phyloP scores from a whole-genome alignment of 2,888 invertebrate genomes.

The Caenorhabditis sp. region DNA sequence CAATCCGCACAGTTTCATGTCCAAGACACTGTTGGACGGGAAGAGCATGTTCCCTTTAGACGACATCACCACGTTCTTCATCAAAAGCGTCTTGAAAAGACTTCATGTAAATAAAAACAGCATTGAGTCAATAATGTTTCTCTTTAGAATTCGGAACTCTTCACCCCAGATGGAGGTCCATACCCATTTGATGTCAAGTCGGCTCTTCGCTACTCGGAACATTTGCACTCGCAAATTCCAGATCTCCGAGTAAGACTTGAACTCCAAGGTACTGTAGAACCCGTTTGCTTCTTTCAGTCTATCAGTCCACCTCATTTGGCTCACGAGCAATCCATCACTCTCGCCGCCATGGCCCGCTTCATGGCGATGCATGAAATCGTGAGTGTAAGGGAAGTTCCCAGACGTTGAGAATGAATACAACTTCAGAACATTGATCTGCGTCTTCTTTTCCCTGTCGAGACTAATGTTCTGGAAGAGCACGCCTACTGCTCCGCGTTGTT shows the following conservation, averaged over 20 bases:
- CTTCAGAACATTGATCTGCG: slow-evolving; percentile 34
- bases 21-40: too few species aligned
- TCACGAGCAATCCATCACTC: slow-evolving; percentile 42
- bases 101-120: slow-evolving; percentile 10
- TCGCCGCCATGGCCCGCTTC: slow-evolving; percentile 41
- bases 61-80: neutral
- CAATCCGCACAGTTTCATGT: slow-evolving; percentile 36
- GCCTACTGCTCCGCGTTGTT: slow-evolving; percentile 39
- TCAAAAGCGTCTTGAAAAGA: slow-evolving; percentile 24
- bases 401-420: neutral
- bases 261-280: too few species aligned
- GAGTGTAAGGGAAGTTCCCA: neutral
- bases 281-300: slow-evolving; percentile 10
- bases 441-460: slow-evolving; percentile 10
- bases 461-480: slow-evolving; percentile 3
- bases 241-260: slow-evolving; percentile 9
- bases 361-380: slow-evolving; percentile 50
- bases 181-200: slow-evolving; percentile 45
- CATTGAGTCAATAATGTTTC: neutral
- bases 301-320: slow-evolving; percentile 29
- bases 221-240: slow-evolving; percentile 30
- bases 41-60: neutral
- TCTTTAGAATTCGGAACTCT: slow-evolving; percentile 35
- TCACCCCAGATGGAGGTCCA: slow-evolving; percentile 40
- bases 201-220: slow-evolving; percentile 30